These are phyloP conservation scores for Acronicta leporina DNA, from an alignment of 2,888 invertebrate genomes.

Conservation along the genomic window DNA sequence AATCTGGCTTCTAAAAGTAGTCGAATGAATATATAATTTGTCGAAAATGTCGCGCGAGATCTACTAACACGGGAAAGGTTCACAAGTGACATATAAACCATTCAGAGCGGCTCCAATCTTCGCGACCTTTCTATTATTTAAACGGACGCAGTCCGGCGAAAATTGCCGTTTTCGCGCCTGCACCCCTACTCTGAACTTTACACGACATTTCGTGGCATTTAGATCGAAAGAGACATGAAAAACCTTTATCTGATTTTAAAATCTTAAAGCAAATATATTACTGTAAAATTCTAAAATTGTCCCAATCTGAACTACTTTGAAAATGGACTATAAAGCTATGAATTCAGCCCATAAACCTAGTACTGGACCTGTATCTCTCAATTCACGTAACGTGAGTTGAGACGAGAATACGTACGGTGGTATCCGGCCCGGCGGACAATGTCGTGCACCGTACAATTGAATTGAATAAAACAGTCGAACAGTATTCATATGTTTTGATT, in stretches of 20 bases:
- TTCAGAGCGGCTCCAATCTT: constrained; percentile 85
- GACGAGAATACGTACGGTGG: constrained; percentile 56
- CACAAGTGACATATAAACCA: constrained; percentile 88
- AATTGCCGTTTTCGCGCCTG: constrained; percentile 77
- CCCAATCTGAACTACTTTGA: constrained; percentile 11
- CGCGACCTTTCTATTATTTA: constrained; percentile 87
- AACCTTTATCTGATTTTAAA: neutral
- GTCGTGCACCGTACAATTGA: constrained; percentile 61
- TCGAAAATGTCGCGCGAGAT: constrained; percentile 78
- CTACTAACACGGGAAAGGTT: constrained; percentile 81
- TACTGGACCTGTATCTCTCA: constrained; percentile 10
- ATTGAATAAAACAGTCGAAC: constrained; percentile 67
- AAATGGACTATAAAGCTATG: constrained; percentile 12
- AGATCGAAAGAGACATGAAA: neutral
- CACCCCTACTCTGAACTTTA: constrained; percentile 64
- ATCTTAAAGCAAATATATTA: neutral
- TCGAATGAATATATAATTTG: constrained; percentile 85
- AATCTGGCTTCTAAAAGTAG: constrained; percentile 70
- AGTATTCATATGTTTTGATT: constrained; percentile 63
- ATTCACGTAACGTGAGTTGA: constrained; percentile 40
- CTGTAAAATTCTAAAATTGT: neutral
- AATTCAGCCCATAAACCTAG: neutral
- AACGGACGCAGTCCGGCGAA: constrained; percentile 78
- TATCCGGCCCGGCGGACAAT: constrained; percentile 56
- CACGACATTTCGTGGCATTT: constrained; percentile 17